phyloP scores from a whole-genome alignment of 2,113 vertebrate genomes.

The Paradisaea rubra region DNA sequence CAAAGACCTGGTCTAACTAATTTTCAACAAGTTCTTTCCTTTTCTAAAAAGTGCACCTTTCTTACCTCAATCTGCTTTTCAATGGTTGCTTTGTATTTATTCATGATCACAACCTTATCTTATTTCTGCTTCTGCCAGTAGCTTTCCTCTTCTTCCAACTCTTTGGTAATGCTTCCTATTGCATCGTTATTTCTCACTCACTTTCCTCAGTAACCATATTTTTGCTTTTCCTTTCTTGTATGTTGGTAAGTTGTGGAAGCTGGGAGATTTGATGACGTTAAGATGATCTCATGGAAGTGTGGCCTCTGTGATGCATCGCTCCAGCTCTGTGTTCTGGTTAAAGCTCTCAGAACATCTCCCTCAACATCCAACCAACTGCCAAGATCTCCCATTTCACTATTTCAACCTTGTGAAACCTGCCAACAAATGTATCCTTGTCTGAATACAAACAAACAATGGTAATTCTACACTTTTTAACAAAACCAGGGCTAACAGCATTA shows the following conservation, averaged over 20 bases:
- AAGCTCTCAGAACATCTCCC: neutral
- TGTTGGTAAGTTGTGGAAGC: neutral
- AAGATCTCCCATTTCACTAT: neutral
- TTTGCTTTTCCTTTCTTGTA: neutral
- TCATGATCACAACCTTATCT: neutral
- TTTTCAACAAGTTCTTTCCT: neutral
- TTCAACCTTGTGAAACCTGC: neutral
- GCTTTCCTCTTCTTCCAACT: neutral
- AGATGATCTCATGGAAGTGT: neutral
- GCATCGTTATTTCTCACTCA: neutral
- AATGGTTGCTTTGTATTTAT: neutral
- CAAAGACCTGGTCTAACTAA: neutral
- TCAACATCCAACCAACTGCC: neutral
- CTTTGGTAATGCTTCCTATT: neutral
- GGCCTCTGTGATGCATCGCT: neutral
- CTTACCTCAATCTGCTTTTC: neutral
- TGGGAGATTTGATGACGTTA: neutral
- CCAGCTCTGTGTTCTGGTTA: neutral
- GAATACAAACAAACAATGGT: neutral
- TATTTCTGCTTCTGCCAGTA: neutral
- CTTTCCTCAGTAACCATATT: neutral
- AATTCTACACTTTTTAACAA: neutral
- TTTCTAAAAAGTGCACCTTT: neutral
- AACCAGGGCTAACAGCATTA: accelerated
- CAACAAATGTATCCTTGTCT: neutral